A percentile compares a stretch with the other conserved stretches of the same genome.
These are phyloP conservation scores for Megaleporinus macrocephalus DNA, from an alignment of 2,113 vertebrate genomes.

Conservation along the genomic window DNA sequence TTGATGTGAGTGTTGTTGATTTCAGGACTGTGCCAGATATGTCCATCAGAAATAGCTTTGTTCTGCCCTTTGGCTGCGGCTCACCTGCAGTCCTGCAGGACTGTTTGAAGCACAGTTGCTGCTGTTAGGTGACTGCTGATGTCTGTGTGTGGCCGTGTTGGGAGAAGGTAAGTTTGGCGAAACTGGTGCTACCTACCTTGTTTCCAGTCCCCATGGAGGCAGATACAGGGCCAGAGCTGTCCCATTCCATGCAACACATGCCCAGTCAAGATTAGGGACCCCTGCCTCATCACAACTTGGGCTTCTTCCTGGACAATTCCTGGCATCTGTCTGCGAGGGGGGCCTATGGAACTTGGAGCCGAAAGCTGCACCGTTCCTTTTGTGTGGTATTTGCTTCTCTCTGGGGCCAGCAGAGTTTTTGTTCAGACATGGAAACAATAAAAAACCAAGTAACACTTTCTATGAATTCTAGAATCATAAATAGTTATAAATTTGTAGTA, in stretches of 20 bases:
- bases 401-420: background rate
- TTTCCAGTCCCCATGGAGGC: slow-evolving; percentile 11
- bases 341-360: slow-evolving; percentile 4
- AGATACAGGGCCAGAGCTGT: slow-evolving; percentile 24
- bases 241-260: slow-evolving; percentile 13
- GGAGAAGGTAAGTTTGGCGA: slow-evolving; percentile 2
- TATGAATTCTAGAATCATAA: too few species aligned
- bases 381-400: background rate
- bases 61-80: slow-evolving; percentile 30
- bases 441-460: too few species aligned
- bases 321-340: slow-evolving; percentile 9
- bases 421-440: too few species aligned
- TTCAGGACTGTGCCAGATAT: slow-evolving; percentile 44
- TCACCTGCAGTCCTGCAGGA: slow-evolving; percentile 38
- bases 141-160: background rate
- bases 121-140: background rate
- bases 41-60: slow-evolving; percentile 27
- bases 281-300: slow-evolving; percentile 24
- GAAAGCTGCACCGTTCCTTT: background rate
- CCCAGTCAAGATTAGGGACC: slow-evolving; percentile 53
- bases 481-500: too few species aligned
- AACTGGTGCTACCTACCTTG: slow-evolving; percentile 25
- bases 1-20: slow-evolving; percentile 53
- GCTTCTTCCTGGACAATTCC: slow-evolving; percentile 34
- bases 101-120: background rate